Base-by-base conservation (phyloP, 2,797 vertebrate genomes). In the Dryobates pubescens region DNA sequence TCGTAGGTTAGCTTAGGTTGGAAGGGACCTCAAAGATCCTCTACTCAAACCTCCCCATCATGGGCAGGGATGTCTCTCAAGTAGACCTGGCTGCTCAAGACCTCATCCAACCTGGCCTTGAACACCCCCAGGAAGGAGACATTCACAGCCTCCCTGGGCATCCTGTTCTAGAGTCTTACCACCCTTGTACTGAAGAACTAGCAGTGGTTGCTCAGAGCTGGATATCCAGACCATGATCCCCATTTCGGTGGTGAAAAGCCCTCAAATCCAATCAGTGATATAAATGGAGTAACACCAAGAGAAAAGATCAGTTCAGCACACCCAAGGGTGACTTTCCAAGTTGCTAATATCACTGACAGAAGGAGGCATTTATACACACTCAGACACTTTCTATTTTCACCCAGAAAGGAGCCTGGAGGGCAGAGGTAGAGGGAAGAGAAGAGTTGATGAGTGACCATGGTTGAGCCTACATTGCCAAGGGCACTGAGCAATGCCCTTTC, bases 241-340 rank as follows among this genome's bases (percentile, higher is more conserved):
- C 24, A 3, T 78, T 89, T 49, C 43, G 82, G 71, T 74, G 49
- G 63, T 81, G 71, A 87, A 87, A 89, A 67, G 12, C 32, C 75
- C 20, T 58, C 63, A 38, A 17, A 88, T 43, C 68, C 76, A 67
- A 61, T 17, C 63, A 67, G 30, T 43, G n/a, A 22, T 78, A 74
- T 67, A 82, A 41, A 17, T 67, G 69, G 36, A 91, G 69, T 43
- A 79, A 91, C 13, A 57, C 47, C 0, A 51, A 80, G 64, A 67
- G n/a, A 30, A 85, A 79, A 27, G 22, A 73, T 38, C 26, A 54
- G 68, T 64, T 82, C 59, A 27, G 69, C 43, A 15, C 20, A 54
- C 57, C 59, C 92, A 79, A 58, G 41, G 67, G 38, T 32, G 36
- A n/a, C 32, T 86, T 63, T 68, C 68, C 17, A 43, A 68, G 56